Evolutionary conservation across 92 coral and sea anemone species (phyloP).

Genomic region (Parazoanthus swiftii): DNA sequence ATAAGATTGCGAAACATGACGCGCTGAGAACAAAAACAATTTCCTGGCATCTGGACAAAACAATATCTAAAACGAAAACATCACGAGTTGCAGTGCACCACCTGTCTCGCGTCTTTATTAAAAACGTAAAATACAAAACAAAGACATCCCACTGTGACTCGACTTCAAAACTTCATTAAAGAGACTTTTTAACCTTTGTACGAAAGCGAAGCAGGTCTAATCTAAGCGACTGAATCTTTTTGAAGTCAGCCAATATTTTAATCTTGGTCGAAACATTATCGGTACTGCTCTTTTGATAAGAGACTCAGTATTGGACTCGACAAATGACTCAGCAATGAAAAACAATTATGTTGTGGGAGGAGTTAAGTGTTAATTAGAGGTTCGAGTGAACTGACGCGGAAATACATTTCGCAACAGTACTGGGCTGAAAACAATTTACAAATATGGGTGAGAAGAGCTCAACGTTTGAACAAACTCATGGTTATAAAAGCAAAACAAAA

Average conservation of each 20-base stretch:
- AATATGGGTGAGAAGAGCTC: background rate
- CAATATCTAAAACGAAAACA: too few relatives aligned
- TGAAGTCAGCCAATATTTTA: background rate
- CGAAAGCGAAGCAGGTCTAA: background rate
- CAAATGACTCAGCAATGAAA: background rate
- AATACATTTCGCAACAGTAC: too few relatives aligned
- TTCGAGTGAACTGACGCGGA: background rate
- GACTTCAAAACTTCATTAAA: too few relatives aligned
- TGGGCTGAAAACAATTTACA: too few relatives aligned
- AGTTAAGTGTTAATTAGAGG: background rate
- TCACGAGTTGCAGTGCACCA: background rate
- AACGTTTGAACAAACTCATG: background rate
- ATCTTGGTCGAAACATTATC: background rate
- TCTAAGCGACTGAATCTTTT: background rate
- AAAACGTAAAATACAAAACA: background rate
- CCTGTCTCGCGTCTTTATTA: background rate
- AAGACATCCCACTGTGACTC: background rate
- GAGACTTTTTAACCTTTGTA: too few relatives aligned
- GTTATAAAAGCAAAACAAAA: background rate
- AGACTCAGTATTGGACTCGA: background rate
- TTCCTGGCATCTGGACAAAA: too few relatives aligned
- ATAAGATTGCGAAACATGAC: background rate
- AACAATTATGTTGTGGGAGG: background rate
- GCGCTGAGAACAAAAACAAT: background rate
- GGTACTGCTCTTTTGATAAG: background rate